Percentiles rank a stretch among this genome's conserved stretches.
Conservation (phyloP, 2,113 vertebrate genomes). For the Rhegmatorhina hoffmannsi region DNA sequence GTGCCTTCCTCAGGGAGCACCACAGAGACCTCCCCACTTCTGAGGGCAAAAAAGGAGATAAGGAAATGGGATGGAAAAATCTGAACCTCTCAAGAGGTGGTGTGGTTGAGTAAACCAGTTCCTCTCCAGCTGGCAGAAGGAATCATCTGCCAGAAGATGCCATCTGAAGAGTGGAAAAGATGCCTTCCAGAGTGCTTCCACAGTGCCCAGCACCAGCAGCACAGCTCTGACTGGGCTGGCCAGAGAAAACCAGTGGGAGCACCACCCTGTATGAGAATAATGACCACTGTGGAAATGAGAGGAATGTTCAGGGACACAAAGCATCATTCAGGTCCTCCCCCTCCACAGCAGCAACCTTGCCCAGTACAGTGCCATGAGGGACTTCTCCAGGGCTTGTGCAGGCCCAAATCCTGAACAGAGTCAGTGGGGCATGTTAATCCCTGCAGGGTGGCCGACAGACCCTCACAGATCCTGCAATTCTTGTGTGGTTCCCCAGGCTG, state of each 20-base stretch:
- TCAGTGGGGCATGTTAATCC: background rate
- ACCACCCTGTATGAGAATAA: background rate
- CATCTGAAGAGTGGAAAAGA: background rate
- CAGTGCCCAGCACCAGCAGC: background rate
- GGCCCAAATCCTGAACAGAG: background rate
- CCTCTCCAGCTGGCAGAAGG: background rate
- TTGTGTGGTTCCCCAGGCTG: background rate
- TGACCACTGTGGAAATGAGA: background rate
- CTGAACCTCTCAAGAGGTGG: background rate
- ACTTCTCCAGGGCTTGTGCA: background rate
- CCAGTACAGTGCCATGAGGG: background rate
- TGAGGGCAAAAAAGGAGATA: background rate
- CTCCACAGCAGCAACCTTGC: background rate
- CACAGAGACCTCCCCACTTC: background rate
- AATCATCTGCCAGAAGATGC: background rate
- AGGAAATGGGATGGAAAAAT: background rate
- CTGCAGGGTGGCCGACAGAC: background rate
- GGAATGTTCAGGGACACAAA: fast-evolving
- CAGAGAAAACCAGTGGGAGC: background rate
- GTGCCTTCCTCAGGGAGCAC: background rate
- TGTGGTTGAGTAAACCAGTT: background rate
- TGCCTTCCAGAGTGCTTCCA: background rate
- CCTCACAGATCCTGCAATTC: background rate
- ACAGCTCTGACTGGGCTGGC: background rate
- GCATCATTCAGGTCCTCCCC: background rate